phyloP scores from a whole-genome alignment of 2,888 invertebrate species.

The Biston betularia region DNA sequence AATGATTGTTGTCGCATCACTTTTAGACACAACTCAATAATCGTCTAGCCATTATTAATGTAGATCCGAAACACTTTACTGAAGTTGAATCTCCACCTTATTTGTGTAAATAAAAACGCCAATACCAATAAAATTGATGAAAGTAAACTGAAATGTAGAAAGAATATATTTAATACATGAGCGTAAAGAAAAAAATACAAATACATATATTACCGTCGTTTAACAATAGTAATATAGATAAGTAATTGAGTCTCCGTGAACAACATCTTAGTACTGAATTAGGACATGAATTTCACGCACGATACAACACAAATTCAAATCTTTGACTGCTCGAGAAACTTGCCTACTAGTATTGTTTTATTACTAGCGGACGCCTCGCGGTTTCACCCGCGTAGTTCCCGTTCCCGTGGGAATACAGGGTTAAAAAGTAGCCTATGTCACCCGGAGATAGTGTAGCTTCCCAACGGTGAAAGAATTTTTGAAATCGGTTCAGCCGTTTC shows the following conservation, averaged over 20 bases:
- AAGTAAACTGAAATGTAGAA: conserved; percentile 1
- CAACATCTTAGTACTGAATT: neutral
- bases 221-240: too few species aligned
- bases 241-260: neutral
- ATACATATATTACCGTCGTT: neutral
- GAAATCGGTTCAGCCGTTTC: too few species aligned
- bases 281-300: neutral
- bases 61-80: neutral
- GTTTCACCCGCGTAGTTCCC: too few species aligned
- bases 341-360: too few species aligned
- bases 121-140: conserved; percentile 16
- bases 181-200: neutral
- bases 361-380: too few species aligned
- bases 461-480: too few species aligned
- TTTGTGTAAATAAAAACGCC: conserved; percentile 13
- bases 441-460: too few species aligned
- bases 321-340: too few species aligned
- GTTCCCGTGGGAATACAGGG: too few species aligned
- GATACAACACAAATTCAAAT: neutral
- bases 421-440: too few species aligned
- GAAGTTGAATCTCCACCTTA: neutral
- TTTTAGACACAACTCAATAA: neutral
- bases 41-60: neutral
- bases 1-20: too few species aligned
- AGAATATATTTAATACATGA: conserved; percentile 6